Base-by-base conservation (phyloP, 2,888 invertebrate species). In the Sinotaia quadrata region DNA sequence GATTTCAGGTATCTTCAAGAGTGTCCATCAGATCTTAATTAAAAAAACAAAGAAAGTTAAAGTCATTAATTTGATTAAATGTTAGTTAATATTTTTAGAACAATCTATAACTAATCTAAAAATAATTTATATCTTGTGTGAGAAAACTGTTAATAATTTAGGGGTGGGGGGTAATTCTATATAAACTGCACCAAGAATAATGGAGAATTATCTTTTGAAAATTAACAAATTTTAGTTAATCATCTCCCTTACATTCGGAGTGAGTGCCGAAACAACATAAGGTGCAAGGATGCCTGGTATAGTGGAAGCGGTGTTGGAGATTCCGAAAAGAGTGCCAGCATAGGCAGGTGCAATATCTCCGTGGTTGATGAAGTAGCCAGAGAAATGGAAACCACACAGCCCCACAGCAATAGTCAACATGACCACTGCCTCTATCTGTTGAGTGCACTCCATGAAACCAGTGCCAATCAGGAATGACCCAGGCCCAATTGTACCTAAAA, bases 301-400 rank as follows among this genome's bases (percentile, higher is more conserved):
- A 75, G 72, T 72, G 5, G 72, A 69, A 34, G 67, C 51, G 29
- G 69, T 72, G 66, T 72, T 72, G 63, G 69, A 47, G 33, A 72
- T 37, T 10, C 72, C 72, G 44, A 72, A 72, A n/a, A 72, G 51
- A 78, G 82, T 83, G 21, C 84, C 84, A 1, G 85, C 84, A 70
- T 78, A 84, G 12, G 72, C 67, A 1, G 84, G 84, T 1, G 83
- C 84, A 49, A 85, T 80, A 67, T 85, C 85, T 10, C 81, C 81
- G 54, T 83, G 82, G 69, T 85, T 85, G 62, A 83, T 80, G 66
- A 83, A 75, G 68, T 78, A 80, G 12, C 82, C 80, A 37, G 80
- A 78, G 71, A 82, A 83, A 60, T 82, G 82, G 63, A 84, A 80
- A 0, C 84, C 84, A 72, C 80, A 81, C 60, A 83, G 75, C 0